Base-by-base conservation (phyloP, 2,888 invertebrate species). In the Campoletis raptor region DNA sequence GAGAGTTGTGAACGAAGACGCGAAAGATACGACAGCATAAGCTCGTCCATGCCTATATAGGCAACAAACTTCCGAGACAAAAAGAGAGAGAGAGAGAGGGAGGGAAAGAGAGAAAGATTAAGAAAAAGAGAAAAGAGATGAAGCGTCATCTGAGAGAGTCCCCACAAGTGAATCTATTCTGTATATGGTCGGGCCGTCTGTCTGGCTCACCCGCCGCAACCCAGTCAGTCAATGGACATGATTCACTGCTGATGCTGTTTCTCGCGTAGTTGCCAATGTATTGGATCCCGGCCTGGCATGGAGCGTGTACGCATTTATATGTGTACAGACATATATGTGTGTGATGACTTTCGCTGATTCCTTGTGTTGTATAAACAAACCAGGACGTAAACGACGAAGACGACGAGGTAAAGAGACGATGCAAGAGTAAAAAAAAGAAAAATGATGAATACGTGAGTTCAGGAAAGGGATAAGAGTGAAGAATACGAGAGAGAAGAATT, bases 111-210 rank as follows among this genome's bases (percentile, higher is more conserved):
- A 45, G 73, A 72, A 52, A 30, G 80, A 80, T 76, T 78, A 73
- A 83, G 69, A 80, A 9, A 48, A 64, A 48, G 74, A 73, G 67
- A 36, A 82, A 30, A 77, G 67, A 77, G 64, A 79, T 42, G 85
- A 83, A 76, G 80, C 81, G 81, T 82, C 83, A 83, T 80, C 64
- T 42, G 66, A 81, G 83, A 85, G 88, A 86, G 88, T 83, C 87
- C 86, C 73, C 87, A 87, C 91, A 90, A 92, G 92, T 92, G 92
- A 92, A 92, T 92, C 92, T 92, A 91, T 91, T 92, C 92, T 93
- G 91, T 92, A 92, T 91, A 92, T 93, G 92, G 92, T 91, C 92
- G 90, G 92, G 90, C 91, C 90, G 91, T 92, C 91, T 91, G 92
- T 84, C 86, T 84, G 86, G 86, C 84, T 84, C 81, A 76, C 87